A percentile compares a stretch with the other conserved stretches of the same genome.
Evolutionary conservation across 2,888 invertebrate species (phyloP).

Genomic region (Tillus elongatus): DNA sequence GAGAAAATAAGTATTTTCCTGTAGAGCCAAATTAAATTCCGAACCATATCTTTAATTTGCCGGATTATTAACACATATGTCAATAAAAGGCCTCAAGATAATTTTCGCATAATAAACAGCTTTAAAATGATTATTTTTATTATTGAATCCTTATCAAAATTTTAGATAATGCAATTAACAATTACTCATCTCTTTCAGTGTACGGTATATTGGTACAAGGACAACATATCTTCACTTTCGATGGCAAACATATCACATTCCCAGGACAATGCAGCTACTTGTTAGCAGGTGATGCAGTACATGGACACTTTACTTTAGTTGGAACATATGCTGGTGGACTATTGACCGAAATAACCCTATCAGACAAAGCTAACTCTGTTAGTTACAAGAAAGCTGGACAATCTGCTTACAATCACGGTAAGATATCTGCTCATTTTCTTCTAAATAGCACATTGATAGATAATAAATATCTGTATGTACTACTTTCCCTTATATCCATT

Average conservation of each 20-base stretch:
- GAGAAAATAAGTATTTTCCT: no score
- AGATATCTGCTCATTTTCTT: slow-evolving; percentile 24
- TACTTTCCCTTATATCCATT: no score
- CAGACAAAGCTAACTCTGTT: slow-evolving; percentile 56
- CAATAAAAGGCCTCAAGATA: no score
- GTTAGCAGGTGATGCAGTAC: slow-evolving; percentile 71
- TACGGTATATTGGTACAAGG: slow-evolving; percentile 66
- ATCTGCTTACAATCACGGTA: slow-evolving; percentile 56
- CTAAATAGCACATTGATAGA: not conserved
- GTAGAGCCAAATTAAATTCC: no score
- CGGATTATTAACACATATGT: no score
- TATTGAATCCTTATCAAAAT: not conserved
- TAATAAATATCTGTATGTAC: no score
- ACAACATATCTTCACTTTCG: slow-evolving; percentile 82
- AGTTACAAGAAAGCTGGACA: slow-evolving; percentile 48
- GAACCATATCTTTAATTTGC: no score
- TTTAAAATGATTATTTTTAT: no score
- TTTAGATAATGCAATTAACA: no score
- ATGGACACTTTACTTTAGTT: slow-evolving; percentile 77
- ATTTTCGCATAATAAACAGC: no score
- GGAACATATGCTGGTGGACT: slow-evolving; percentile 62
- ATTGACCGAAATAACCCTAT: slow-evolving; percentile 57
- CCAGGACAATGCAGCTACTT: slow-evolving; percentile 78
- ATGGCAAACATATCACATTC: slow-evolving; percentile 71
- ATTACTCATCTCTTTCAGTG: slow-evolving; percentile 49